These are phyloP conservation scores for Chaetodon trifasciatus DNA, from an alignment of 2,797 vertebrate genomes.

Conservation along the genomic window DNA sequence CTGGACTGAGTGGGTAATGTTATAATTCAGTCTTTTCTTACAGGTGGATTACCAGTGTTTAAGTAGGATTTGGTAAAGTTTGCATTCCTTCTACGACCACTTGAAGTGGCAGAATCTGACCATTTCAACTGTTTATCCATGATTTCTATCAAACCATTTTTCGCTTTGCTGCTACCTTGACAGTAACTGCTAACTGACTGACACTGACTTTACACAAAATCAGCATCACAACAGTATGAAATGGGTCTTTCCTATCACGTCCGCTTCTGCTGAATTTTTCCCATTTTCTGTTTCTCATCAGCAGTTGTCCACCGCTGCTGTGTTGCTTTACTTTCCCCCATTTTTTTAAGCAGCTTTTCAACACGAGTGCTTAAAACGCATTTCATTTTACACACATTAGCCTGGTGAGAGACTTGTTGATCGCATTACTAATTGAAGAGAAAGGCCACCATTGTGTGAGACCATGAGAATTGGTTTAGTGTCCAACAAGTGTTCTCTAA, in stretches of 20 bases:
- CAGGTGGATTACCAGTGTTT: no score
- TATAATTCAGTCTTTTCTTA: background rate
- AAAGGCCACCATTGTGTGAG: constrained; percentile 66
- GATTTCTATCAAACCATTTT: background rate
- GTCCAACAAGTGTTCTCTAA: constrained; percentile 64
- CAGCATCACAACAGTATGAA: background rate
- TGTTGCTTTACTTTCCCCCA: background rate
- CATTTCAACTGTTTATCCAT: background rate
- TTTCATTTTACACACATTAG: constrained; percentile 45
- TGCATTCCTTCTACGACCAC: background rate
- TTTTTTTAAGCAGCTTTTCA: constrained; percentile 41
- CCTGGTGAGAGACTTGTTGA: constrained; percentile 37
- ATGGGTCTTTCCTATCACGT: background rate
- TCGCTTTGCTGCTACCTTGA: background rate
- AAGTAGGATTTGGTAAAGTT: background rate
- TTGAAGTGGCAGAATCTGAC: background rate
- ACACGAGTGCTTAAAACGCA: constrained; percentile 4
- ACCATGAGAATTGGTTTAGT: constrained; percentile 41
- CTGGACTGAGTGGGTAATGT: no score
- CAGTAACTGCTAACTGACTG: background rate
- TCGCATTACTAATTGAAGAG: constrained; percentile 50
- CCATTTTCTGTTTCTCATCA: constrained; percentile 1
- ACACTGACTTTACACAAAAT: background rate
- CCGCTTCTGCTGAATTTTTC: constrained; percentile 4
- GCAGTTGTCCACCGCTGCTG: background rate